These are phyloP conservation scores for Euphonia xanthogaster DNA, from an alignment of 2,797 vertebrate genomes.

Conservation along the genomic window DNA sequence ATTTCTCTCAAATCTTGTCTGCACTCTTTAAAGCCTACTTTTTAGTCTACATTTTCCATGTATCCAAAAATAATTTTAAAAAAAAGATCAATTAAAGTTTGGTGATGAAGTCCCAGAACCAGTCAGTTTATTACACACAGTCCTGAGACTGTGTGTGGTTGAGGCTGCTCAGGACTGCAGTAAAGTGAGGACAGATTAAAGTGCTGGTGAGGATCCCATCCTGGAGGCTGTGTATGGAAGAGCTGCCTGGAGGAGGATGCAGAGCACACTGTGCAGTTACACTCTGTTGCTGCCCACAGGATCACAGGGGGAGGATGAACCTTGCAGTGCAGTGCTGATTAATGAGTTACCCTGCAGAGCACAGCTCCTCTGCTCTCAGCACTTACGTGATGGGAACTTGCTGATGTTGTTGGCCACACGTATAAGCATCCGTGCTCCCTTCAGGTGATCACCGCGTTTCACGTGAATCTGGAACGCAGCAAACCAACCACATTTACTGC, in stretches of 20 bases:
- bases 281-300: background rate
- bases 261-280: background rate
- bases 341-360: background rate
- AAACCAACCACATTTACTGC: background rate
- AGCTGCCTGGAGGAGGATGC: background rate
- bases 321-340: background rate
- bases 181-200: background rate
- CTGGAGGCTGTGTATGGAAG: rapidly evolving
- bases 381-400: constrained; percentile 96
- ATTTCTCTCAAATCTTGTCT: background rate
- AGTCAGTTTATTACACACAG: rapidly evolving
- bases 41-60: background rate
- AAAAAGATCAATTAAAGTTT: background rate
- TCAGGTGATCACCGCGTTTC: constrained; percentile 91
- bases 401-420: constrained; percentile 98
- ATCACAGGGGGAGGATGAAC: background rate
- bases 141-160: background rate
- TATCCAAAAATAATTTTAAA: background rate
- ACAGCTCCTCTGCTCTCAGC: background rate
- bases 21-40: background rate
- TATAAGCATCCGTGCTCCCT: constrained; percentile 94
- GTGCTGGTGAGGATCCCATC: background rate
- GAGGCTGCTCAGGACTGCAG: background rate
- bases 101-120: background rate
- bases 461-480: constrained; percentile 84